Conservation (phyloP, 1,140 invertebrate species). For the Apis florea region DNA sequence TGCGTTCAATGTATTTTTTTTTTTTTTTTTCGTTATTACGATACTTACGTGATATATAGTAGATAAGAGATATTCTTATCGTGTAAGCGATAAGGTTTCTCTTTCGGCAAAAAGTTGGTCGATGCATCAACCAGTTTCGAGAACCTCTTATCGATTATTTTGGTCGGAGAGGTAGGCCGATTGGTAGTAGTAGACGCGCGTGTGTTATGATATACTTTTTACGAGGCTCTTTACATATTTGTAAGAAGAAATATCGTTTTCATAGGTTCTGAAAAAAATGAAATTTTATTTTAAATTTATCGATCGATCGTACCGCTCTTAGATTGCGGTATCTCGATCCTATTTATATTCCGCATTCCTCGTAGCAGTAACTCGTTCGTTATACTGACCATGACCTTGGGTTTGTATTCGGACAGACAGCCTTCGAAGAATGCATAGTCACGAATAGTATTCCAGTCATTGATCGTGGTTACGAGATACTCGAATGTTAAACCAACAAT, state of each 20-base stretch:
- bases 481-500: too few species aligned
- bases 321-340: background rate
- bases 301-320: background rate
- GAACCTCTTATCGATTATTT: background rate
- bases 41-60: too few species aligned
- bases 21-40: too few species aligned
- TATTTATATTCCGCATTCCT: constrained; percentile 49
- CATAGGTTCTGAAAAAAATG: background rate
- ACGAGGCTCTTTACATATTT: too few species aligned
- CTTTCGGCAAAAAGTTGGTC: background rate
- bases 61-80: background rate
- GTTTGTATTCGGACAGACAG: constrained; percentile 39
- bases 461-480: constrained; percentile 35
- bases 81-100: background rate
- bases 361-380: constrained; percentile 17
- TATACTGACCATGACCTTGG: constrained; percentile 48
- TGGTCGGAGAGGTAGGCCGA: too few species aligned
- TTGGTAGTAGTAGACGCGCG: too few species aligned
- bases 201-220: background rate
- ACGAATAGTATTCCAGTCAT: constrained; percentile 38
- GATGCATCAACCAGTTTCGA: background rate
- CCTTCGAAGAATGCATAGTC: constrained; percentile 39
- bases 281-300: background rate
- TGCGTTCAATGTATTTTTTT: too few species aligned
- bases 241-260: background rate